Evolutionary conservation across 2,888 invertebrate genomes (phyloP), one percentile per base, ranked within the genome.

Genomic region (Monoplex corrugatus): DNA sequence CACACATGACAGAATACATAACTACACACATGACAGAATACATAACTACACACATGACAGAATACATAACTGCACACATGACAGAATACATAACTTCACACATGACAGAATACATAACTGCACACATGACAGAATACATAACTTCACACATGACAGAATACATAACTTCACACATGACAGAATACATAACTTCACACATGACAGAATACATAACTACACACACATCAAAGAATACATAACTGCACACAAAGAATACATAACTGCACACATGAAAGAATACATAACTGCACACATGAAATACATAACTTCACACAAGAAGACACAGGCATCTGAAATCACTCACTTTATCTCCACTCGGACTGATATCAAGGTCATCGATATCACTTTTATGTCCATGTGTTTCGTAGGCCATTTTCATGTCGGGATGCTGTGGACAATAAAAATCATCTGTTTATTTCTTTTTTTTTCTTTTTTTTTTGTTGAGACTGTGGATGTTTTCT

Each of bases 291-390:
- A 43, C 28, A 8, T 28, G 3, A 32, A 43, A 43, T 1, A 80
- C 23, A 43, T 19, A 28, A 80, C 40, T 6, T 38, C 78, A 23
- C n/a, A n/a, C n/a, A n/a, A n/a, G n/a, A n/a, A n/a, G n/a, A n/a
- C n/a, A n/a, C n/a, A n/a, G n/a, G n/a, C n/a, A n/a, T 50, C 10
- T 50, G 19, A 50, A 50, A 19, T 19, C 50, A 91, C 92, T 92
- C 94, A 96, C 96, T 94, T 95, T 95, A 91, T 97, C 97, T 91
- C 98, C 97, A 94, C 97, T 97, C 1, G 98, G 97, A 96, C 98
- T 98, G 95, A 99, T 98, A 96, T 99, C 98, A 88, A 99, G 96
- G 96, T 99, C 99, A 95, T 99, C 99, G 92, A 99, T 98, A 97
- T 99, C 99, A 96, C 98, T 98, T 88, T 97, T 97, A 94, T 99